Evolutionary conservation across 1,140 invertebrate genomes (phyloP).

Genomic region (Gonatopus flavifemur): DNA sequence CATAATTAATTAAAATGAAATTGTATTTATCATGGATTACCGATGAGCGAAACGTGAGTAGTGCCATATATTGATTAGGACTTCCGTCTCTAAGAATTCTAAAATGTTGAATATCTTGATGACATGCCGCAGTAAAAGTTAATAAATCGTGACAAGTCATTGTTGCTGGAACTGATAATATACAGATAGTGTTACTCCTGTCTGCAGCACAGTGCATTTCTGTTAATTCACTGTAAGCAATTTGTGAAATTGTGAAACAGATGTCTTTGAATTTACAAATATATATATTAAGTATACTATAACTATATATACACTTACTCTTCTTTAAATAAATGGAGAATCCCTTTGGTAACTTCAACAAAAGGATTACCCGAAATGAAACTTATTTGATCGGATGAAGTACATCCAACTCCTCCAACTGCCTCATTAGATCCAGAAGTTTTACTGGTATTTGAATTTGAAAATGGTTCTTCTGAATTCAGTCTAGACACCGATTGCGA

Average conservation of each 20-base stretch:
- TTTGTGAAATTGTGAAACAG: background rate
- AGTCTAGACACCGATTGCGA: constrained; percentile 43
- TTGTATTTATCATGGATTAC: constrained; percentile 50
- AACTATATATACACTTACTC: constrained; percentile 64
- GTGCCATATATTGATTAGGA: constrained; percentile 97
- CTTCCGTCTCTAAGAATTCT: constrained; percentile 83
- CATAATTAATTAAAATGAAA: constrained; percentile 7
- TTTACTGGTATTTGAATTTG: constrained; percentile 48
- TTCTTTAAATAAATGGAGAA: constrained; percentile 95
- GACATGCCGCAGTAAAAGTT: constrained; percentile 92
- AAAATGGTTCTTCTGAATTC: constrained; percentile 52
- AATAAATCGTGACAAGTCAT: constrained; percentile 93
- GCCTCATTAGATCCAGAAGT: constrained; percentile 50
- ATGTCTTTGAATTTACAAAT: background rate
- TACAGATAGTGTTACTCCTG: constrained; percentile 85
- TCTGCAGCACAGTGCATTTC: constrained; percentile 67
- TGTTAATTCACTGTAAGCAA: constrained; percentile 60
- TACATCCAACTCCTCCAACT: constrained; percentile 40
- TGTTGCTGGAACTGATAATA: constrained; percentile 89
- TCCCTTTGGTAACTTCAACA: constrained; percentile 94
- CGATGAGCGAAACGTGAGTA: constrained; percentile 79
- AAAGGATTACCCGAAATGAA: constrained; percentile 97
- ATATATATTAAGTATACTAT: background rate
- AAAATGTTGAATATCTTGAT: constrained; percentile 86
- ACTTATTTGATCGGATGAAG: constrained; percentile 65